Conservation (phyloP, 2,888 invertebrate genomes). For the Barypeithes pellucidus region DNA sequence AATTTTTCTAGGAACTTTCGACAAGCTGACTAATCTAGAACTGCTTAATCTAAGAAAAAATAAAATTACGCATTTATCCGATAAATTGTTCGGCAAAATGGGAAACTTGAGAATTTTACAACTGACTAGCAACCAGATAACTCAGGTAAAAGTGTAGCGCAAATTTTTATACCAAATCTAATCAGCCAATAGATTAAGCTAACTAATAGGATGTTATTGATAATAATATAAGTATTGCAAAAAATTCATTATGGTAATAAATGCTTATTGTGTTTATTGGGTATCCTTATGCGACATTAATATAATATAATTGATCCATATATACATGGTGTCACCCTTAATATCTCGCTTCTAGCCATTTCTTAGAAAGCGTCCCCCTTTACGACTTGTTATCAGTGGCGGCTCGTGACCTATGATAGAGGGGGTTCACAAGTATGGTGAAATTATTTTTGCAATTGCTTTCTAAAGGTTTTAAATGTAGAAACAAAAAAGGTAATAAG, state of each 20-base stretch:
- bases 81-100: conserved; percentile 72
- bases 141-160: conserved; percentile 64
- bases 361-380: too few relatives aligned
- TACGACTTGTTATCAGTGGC: too few relatives aligned
- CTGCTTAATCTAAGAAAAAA: conserved; percentile 75
- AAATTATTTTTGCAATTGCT: too few relatives aligned
- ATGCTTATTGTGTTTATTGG: background rate
- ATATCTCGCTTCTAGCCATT: too few relatives aligned
- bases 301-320: too few relatives aligned
- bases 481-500: too few relatives aligned
- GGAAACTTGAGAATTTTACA: conserved; percentile 73
- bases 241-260: background rate
- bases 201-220: background rate
- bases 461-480: too few relatives aligned
- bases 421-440: too few relatives aligned
- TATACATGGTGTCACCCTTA: too few relatives aligned
- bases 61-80: conserved; percentile 72
- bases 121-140: conserved; percentile 74
- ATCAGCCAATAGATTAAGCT: background rate
- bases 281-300: background rate
- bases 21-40: conserved; percentile 72
- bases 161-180: conserved; percentile 3
- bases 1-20: conserved; percentile 71
- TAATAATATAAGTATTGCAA: background rate
- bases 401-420: too few relatives aligned